These are phyloP conservation scores for Drosophila mimica DNA, from an alignment of 2,888 invertebrate genomes.

Conservation along the genomic window DNA sequence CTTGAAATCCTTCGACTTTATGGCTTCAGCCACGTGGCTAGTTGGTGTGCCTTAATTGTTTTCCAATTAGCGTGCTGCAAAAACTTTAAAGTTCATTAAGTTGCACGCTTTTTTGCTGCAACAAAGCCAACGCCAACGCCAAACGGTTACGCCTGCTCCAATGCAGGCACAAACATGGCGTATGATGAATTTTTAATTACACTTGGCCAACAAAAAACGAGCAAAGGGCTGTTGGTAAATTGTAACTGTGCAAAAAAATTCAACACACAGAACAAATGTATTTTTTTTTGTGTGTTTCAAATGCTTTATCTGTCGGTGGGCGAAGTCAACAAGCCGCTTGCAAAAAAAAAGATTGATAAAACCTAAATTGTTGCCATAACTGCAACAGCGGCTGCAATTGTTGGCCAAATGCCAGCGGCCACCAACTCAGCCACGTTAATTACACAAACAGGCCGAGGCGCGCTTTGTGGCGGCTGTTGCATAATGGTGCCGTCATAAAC, in stretches of 20 bases:
- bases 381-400: constrained; percentile 50
- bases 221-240: constrained; percentile 50
- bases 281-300: constrained; percentile 19
- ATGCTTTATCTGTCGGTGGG: constrained; percentile 40
- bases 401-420: constrained; percentile 58
- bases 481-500: constrained; percentile 12
- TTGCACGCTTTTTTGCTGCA: constrained; percentile 40
- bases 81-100: constrained; percentile 73
- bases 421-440: constrained; percentile 62
- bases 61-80: constrained; percentile 65
- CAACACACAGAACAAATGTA: constrained; percentile 42
- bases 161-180: constrained; percentile 60
- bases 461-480: not conserved
- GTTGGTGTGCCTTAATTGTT: constrained; percentile 67
- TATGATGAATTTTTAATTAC: constrained; percentile 80
- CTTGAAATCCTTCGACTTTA: constrained; percentile 53
- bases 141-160: constrained; percentile 34
- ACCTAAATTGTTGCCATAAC: constrained; percentile 44
- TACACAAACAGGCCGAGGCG: constrained; percentile 40
- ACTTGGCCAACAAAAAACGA: constrained; percentile 36
- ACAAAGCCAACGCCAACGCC: constrained; percentile 15
- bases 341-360: constrained; percentile 24
- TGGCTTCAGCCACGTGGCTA: constrained; percentile 39
- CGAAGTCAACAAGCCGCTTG: constrained; percentile 17
- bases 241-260: constrained; percentile 38